Percentiles rank a stretch among this genome's conserved stretches.
Evolutionary conservation across 2,888 invertebrate genomes (phyloP).

Genomic region (Ecliptopera silaceata): DNA sequence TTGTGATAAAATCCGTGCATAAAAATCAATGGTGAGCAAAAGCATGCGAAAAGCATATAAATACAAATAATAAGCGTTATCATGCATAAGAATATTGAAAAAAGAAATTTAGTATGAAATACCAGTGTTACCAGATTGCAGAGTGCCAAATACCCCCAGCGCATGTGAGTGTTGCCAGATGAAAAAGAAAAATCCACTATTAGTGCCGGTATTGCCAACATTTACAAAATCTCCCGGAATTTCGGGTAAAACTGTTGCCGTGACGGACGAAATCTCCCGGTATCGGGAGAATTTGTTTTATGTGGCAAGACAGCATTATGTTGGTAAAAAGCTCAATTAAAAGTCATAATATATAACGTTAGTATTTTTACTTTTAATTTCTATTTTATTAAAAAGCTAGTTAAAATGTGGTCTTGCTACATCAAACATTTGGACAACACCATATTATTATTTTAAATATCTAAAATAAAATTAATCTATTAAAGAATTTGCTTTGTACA

Average conservation of each 20-base stretch:
- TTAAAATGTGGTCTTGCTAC: conserved; percentile 68
- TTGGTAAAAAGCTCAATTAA: conserved; percentile 36
- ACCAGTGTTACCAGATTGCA: conserved; percentile 81
- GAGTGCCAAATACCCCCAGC: conserved; percentile 80
- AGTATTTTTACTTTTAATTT: conserved; percentile 35
- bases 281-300: conserved; percentile 34
- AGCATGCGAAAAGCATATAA: conserved; percentile 35
- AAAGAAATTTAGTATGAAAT: conserved; percentile 66
- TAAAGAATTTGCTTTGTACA: no score
- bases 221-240: conserved; percentile 13
- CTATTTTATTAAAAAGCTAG: conserved; percentile 33
- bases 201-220: conserved; percentile 54
- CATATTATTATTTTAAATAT: background rate
- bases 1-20: conserved; percentile 11
- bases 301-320: conserved; percentile 67
- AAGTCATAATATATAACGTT: conserved; percentile 40
- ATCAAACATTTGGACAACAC: conserved; percentile 35
- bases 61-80: conserved; percentile 45
- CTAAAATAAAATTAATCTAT: no score
- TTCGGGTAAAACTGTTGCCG: conserved; percentile 22
- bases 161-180: conserved; percentile 77
- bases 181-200: conserved; percentile 74
- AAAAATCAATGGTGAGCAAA: conserved; percentile 24
- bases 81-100: conserved; percentile 37
- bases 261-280: conserved; percentile 10